phyloP scores from a whole-genome alignment of 2,113 vertebrate genomes.

The Megatriorchis doriae region DNA sequence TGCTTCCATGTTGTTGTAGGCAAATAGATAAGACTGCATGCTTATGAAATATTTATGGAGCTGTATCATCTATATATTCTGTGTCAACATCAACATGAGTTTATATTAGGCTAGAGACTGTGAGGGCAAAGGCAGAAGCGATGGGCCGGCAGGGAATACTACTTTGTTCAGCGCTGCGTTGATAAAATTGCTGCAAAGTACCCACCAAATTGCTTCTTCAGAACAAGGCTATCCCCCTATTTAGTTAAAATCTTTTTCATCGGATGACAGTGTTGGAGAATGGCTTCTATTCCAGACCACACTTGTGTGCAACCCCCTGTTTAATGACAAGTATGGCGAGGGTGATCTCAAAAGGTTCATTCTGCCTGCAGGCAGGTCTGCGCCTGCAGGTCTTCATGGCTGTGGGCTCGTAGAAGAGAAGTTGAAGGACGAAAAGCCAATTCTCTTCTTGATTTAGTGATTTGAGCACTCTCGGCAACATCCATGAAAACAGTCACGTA shows the following conservation, averaged over 20 bases:
- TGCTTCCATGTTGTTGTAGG: background rate
- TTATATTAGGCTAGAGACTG: slow-evolving; percentile 13
- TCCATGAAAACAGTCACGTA: background rate
- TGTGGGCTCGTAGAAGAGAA: fast-evolving
- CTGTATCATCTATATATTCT: background rate
- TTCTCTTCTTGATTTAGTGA: background rate
- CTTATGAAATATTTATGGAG: slow-evolving; percentile 31
- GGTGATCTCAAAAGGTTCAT: background rate
- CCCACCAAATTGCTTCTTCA: background rate
- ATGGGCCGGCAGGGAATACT: background rate
- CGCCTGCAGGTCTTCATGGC: background rate
- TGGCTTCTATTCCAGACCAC: background rate
- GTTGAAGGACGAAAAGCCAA: background rate
- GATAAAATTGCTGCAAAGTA: background rate
- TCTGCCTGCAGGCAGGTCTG: background rate
- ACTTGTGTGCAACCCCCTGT: background rate
- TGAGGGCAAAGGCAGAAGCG: background rate
- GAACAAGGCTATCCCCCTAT: background rate
- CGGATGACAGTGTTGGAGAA: background rate
- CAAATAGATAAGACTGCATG: background rate
- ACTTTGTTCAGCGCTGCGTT: background rate
- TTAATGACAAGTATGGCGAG: background rate
- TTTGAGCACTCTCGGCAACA: background rate
- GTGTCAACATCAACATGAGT: slow-evolving; percentile 9
- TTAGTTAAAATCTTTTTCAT: background rate